A percentile compares a stretch with the other conserved stretches of the same genome.
phyloP scores from a whole-genome alignment of 1,140 invertebrate genomes.

The Magallana angulata region DNA sequence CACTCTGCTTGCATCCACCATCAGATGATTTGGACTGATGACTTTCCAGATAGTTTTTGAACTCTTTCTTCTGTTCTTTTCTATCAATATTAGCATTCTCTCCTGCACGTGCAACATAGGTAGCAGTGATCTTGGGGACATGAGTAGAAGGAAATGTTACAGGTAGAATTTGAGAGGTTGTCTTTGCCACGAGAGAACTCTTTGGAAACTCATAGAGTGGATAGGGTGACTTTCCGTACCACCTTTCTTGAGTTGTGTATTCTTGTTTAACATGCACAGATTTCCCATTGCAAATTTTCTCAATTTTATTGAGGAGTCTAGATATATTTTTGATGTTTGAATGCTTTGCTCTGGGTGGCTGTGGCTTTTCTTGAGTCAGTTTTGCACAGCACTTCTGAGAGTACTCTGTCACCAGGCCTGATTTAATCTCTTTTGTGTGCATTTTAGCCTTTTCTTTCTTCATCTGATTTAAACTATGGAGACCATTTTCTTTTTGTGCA shows the following conservation, averaged over 20 bases:
- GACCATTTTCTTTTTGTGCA: background rate
- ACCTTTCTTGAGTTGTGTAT: background rate
- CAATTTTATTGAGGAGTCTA: background rate
- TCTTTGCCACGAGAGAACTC: background rate
- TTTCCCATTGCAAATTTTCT: constrained; percentile 13
- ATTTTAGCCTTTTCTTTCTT: background rate
- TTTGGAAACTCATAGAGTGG: background rate
- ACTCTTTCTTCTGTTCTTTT: background rate
- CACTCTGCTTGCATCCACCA: background rate
- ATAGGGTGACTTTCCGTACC: background rate
- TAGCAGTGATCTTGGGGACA: background rate
- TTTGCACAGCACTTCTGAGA: background rate
- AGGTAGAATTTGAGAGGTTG: background rate
- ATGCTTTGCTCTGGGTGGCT: background rate
- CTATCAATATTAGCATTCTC: background rate
- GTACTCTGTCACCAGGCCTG: background rate
- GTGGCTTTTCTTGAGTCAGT: background rate
- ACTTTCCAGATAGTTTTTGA: background rate
- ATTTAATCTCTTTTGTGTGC: background rate
- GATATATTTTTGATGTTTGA: background rate
- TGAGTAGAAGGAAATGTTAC: background rate
- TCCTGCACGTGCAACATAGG: background rate
- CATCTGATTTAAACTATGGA: background rate
- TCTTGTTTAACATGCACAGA: background rate
- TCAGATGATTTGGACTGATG: background rate